These are phyloP conservation scores for Lacerta agilis DNA, from an alignment of 2,797 vertebrate genomes.

Conservation along the genomic window DNA sequence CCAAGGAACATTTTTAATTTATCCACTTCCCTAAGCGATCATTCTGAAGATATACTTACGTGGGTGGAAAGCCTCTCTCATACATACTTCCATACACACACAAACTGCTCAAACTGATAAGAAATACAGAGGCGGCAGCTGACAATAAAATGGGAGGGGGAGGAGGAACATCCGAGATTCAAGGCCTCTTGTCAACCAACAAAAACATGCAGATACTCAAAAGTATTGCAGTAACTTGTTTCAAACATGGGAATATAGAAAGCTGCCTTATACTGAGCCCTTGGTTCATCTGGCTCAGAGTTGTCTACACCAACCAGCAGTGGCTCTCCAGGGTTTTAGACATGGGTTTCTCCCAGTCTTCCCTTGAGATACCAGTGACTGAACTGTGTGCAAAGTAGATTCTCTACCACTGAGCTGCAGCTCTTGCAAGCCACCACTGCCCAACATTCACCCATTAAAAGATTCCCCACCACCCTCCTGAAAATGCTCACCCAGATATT, in stretches of 20 bases:
- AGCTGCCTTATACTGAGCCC: too few relatives aligned
- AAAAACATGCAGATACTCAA: neutral
- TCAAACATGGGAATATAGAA: neutral
- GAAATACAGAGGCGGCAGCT: slow-evolving; percentile 7
- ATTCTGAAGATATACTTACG: slow-evolving; percentile 36
- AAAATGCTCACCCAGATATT: too few relatives aligned
- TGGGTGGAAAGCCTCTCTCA: neutral
- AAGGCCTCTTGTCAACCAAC: neutral
- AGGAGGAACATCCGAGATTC: neutral
- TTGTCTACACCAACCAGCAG: too few relatives aligned
- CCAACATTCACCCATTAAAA: neutral
- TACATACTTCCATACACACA: neutral
- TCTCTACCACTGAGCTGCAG: too few relatives aligned
- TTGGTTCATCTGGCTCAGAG: too few relatives aligned
- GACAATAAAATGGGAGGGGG: neutral
- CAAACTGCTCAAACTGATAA: neutral
- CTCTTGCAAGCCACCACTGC: neutral
- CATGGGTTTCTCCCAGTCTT: too few relatives aligned
- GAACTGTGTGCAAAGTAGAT: too few relatives aligned
- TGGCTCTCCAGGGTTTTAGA: too few relatives aligned
- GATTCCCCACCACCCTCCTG: too few relatives aligned
- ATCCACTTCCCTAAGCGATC: neutral
- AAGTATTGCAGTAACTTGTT: neutral
- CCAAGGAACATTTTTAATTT: slow-evolving; percentile 35
- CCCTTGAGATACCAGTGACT: too few relatives aligned